Base-by-base conservation (phyloP, 2,797 vertebrate genomes). In the Lophotriccus pileatus region DNA sequence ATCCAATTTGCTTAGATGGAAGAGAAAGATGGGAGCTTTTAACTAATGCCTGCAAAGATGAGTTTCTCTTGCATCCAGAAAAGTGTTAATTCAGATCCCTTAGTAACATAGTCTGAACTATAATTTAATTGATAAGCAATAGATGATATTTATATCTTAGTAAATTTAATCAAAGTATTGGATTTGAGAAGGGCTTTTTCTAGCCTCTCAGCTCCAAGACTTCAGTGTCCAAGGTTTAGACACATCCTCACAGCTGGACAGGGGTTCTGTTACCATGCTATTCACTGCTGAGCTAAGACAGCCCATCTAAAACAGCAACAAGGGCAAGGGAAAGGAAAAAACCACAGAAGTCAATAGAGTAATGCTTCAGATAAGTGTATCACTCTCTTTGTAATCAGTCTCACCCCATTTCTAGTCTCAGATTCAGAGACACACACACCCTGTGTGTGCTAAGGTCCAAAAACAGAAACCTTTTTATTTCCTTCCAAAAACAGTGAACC, bases 121-220 rank as follows among this genome's bases (percentile, higher is more conserved):
- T 59, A 88, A 94, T 86, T 73, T 81, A 85, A 87, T 81, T 81
- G 53, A 69, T 52, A 78, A 88, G 47, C 23, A 86, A 70, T n/a
- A 92, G 63, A 76, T 88, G 2, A 36, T 44, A 95, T 90, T 92
- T 84, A 39, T 93, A 79, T 59, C 69, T 66, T 25, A 76, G 79
- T 41, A 87, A 94, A 93, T 81, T 64, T 67, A 91, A 84, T 83
- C 68, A 67, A 63, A 34, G 28, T 66, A 69, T 28, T 41, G 30
- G 19, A 70, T 46, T 34, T 30, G 32, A 34, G 39, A 89, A 69
- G 72, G 30, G 10, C 22, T 84, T 89, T 39, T 52, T 52, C 62
- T 60, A 60, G 41, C 41, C 49, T 60, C 60, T 80, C 70, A 67
- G 39, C 14, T 56, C 39, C 34, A 66, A 55, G 37, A 77, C 10